These are phyloP conservation scores for Xestia ashworthii DNA, from an alignment of 2,888 invertebrate genomes.

Conservation along the genomic window DNA sequence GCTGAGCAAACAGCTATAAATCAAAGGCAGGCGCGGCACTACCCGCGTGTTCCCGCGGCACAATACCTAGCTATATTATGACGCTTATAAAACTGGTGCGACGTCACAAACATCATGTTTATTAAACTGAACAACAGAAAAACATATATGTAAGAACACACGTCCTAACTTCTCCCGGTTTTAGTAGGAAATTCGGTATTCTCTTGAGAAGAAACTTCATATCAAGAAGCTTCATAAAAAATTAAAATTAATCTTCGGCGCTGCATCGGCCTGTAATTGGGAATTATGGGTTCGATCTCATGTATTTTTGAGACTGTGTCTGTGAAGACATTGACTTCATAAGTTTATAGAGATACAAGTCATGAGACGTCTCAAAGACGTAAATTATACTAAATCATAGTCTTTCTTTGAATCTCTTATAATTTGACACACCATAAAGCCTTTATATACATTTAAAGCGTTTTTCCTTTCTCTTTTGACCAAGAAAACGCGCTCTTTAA, in stretches of 20 bases:
- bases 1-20: conserved; percentile 83
- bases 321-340: neutral
- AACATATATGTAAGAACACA: neutral
- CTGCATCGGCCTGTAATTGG: conserved; percentile 7
- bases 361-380: neutral
- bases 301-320: neutral
- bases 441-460: conserved; percentile 25
- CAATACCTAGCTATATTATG: conserved; percentile 29
- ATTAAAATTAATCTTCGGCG: conserved; percentile 53
- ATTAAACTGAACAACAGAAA: neutral
- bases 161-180: neutral
- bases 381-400: neutral
- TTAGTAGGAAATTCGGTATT: conserved; percentile 1
- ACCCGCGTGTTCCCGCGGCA: conserved; percentile 38
- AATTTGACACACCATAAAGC: conserved; percentile 21
- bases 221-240: conserved; percentile 50
- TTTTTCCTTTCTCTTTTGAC: conserved; percentile 33
- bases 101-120: conserved; percentile 27
- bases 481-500: conserved; percentile 28
- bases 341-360: neutral
- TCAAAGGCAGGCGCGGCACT: conserved; percentile 74
- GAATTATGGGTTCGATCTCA: neutral
- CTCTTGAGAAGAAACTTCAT: conserved; percentile 5
- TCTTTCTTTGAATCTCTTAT: conserved; percentile 17
- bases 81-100: conserved; percentile 37